These are phyloP conservation scores for Acanthurus leucopareius DNA, from an alignment of 2,797 vertebrate genomes.

Conservation along the genomic window DNA sequence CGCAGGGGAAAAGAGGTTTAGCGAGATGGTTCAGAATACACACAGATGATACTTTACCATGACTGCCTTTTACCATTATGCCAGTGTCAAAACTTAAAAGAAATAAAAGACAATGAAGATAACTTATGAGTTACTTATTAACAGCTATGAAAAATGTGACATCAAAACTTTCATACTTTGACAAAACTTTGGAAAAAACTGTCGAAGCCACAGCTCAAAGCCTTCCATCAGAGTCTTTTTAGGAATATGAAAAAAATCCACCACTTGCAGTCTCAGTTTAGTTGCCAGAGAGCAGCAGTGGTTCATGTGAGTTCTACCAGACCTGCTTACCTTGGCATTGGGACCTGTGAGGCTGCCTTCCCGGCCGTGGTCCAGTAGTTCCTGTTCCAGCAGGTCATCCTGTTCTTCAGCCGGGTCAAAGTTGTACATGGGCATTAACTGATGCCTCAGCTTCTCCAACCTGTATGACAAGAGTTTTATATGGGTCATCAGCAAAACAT, in stretches of 20 bases:
- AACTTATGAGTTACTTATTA: conserved; percentile 43
- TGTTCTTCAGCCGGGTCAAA: conserved; percentile 98
- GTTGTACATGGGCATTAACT: conserved; percentile 99
- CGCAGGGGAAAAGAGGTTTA: conserved; percentile 33
- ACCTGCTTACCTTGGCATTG: conserved; percentile 87
- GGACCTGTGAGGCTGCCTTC: conserved; percentile 89
- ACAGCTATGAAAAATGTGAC: not conserved
- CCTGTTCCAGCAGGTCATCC: conserved; percentile 97
- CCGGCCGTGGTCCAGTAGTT: conserved; percentile 94
- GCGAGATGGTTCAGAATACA: conserved; percentile 56
- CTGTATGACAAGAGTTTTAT: conserved; percentile 70
- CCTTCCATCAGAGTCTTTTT: not conserved
- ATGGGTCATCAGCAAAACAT: too few relatives aligned
- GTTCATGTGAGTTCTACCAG: not conserved
- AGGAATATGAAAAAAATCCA: too few relatives aligned
- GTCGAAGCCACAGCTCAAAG: not conserved
- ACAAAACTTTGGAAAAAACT: not conserved
- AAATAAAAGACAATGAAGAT: conserved; percentile 70
- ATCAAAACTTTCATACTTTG: not conserved
- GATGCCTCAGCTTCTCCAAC: conserved; percentile 96
- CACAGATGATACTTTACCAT: conserved; percentile 82
- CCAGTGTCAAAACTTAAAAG: conserved; percentile 84
- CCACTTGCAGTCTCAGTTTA: too few relatives aligned
- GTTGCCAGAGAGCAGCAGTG: not conserved
- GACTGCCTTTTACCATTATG: conserved; percentile 69